These are phyloP conservation scores for Zaprionus ghesquierei DNA, from an alignment of 1,140 invertebrate species.

Conservation along the genomic window DNA sequence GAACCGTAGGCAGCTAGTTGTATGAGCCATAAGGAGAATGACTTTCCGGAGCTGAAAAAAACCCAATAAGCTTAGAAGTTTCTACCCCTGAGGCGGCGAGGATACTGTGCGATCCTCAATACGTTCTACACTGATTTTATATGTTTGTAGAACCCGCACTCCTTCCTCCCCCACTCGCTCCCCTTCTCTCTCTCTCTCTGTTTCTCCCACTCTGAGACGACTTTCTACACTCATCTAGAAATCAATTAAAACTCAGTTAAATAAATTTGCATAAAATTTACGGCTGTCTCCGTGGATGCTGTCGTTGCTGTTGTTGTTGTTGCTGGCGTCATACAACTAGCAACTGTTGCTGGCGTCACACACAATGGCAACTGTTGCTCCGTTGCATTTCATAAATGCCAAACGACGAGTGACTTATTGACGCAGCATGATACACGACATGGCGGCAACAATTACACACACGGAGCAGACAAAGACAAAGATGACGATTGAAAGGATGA, in stretches of 20 bases:
- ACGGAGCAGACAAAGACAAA: not conserved
- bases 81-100: no score
- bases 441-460: constrained; percentile 41
- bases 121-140: no score
- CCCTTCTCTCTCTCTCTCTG: no score
- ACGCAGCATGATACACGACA: constrained; percentile 49
- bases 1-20: no score
- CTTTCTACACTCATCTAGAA: not conserved
- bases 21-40: no score
- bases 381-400: constrained; percentile 30
- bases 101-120: no score
- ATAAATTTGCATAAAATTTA: constrained; percentile 13
- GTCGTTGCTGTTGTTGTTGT: constrained; percentile 4
- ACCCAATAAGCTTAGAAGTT: no score
- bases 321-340: constrained; percentile 6
- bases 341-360: constrained; percentile 5
- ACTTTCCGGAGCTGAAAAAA: no score
- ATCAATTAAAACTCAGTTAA: not conserved
- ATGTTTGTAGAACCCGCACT: no score
- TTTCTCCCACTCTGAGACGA: not conserved
- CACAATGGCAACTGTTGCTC: constrained; percentile 24
- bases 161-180: no score
- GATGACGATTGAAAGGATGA: constrained; percentile 9
- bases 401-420: constrained; percentile 45
- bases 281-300: not conserved